phyloP scores from a whole-genome alignment of 1,140 invertebrate species.

The Drosophila subpulchrella region DNA sequence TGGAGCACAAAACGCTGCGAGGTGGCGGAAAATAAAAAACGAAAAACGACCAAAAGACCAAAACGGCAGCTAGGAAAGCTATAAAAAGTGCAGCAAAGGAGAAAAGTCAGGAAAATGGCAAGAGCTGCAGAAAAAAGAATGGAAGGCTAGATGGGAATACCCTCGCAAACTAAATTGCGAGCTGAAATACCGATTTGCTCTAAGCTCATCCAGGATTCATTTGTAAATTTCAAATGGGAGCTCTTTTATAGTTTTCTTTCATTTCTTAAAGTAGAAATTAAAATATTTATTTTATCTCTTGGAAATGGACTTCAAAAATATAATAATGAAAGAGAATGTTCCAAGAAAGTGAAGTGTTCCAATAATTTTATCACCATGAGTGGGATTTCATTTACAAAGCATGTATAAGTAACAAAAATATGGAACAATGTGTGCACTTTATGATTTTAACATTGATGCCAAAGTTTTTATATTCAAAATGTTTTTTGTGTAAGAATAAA shows the following conservation, averaged over 20 bases:
- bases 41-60: slow-evolving; percentile 5
- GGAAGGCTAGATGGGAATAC: slow-evolving; percentile 17
- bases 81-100: slow-evolving; percentile 47
- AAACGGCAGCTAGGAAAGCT: slow-evolving; percentile 29
- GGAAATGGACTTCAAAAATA: too few relatives aligned
- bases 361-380: too few relatives aligned
- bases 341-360: too few relatives aligned
- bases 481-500: too few relatives aligned
- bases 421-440: too few relatives aligned
- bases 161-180: neutral
- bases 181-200: neutral
- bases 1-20: slow-evolving; percentile 43
- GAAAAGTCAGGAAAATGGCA: slow-evolving; percentile 38
- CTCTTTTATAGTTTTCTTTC: neutral
- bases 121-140: slow-evolving; percentile 32
- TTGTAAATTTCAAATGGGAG: neutral
- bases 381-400: too few relatives aligned
- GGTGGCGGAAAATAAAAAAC: slow-evolving; percentile 36
- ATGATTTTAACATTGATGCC: too few relatives aligned
- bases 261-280: too few relatives aligned
- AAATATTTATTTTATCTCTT: too few relatives aligned
- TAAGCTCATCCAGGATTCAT: neutral
- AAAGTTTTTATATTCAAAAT: too few relatives aligned
- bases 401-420: too few relatives aligned
- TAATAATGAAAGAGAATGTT: too few relatives aligned